These are phyloP conservation scores for Trichoplax adhaerens DNA, from an alignment of 37 sponge, comb jelly and placozoan genomes.

Conservation along the genomic window DNA sequence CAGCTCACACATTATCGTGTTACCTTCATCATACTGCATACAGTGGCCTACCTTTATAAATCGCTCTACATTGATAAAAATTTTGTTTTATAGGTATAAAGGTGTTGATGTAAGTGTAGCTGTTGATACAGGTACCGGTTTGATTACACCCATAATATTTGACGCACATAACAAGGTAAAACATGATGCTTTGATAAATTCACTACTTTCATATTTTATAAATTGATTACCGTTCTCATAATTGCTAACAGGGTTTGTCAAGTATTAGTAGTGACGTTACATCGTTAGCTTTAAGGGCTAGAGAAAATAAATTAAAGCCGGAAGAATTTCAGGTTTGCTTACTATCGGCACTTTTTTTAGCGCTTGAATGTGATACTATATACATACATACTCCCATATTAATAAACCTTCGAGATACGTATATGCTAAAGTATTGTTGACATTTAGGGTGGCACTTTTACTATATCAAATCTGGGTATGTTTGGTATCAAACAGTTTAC, in stretches of 20 bases:
- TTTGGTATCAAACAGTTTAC: slow-evolving; percentile 11
- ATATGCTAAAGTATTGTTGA: neutral
- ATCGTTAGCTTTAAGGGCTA: slow-evolving; percentile 63
- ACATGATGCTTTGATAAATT: neutral
- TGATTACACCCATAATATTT: slow-evolving; percentile 91
- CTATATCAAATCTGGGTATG: slow-evolving; percentile 12
- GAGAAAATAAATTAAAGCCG: slow-evolving; percentile 55
- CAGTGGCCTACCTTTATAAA: no score
- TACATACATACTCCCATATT: neutral
- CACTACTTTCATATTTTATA: neutral
- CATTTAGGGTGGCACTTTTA: slow-evolving; percentile 17
- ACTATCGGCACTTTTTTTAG: neutral
- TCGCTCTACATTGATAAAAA: neutral
- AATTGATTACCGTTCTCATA: neutral
- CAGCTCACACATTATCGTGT: no score
- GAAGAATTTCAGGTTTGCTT: slow-evolving; percentile 54
- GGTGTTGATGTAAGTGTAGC: slow-evolving; percentile 86
- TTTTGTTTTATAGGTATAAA: slow-evolving; percentile 27
- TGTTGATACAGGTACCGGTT: slow-evolving; percentile 81
- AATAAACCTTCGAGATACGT: neutral
- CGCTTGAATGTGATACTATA: neutral
- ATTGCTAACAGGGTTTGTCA: slow-evolving; percentile 36
- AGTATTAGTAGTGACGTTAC: slow-evolving; percentile 49
- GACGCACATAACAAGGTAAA: slow-evolving; percentile 66
- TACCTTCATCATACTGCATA: no score